Conservation (phyloP, 2,797 vertebrate species). For the Carduelis carduelis region DNA sequence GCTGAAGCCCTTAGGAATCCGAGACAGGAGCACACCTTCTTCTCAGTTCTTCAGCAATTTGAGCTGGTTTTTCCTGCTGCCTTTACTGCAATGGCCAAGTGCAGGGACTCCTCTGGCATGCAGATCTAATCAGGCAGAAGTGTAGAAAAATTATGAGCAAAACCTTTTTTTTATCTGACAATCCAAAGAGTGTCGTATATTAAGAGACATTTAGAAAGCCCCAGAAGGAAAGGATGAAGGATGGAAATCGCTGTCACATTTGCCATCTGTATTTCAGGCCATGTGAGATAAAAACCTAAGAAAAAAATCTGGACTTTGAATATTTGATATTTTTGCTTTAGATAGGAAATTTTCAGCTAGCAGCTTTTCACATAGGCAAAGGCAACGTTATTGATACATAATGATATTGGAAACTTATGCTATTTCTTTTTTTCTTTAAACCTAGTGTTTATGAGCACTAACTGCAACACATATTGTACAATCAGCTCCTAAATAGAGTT, state of each 20-base stretch:
- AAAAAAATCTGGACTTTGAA: neutral
- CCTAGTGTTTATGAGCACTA: neutral
- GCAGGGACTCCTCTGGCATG: neutral
- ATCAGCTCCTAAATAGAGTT: neutral
- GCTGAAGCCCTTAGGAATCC: neutral
- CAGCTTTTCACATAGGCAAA: neutral
- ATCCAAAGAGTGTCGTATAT: neutral
- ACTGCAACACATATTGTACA: neutral
- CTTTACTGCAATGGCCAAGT: neutral
- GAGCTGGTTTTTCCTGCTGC: neutral
- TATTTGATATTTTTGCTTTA: neutral
- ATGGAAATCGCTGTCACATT: neutral
- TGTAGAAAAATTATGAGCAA: neutral
- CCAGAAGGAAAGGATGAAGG: neutral
- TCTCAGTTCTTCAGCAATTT: neutral
- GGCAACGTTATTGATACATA: neutral
- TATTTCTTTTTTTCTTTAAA: neutral
- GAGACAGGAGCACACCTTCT: accelerated
- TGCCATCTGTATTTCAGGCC: neutral
- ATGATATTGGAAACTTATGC: neutral
- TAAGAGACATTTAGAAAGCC: neutral
- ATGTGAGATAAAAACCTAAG: neutral
- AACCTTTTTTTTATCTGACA: neutral
- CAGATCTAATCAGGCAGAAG: neutral
- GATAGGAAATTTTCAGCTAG: neutral